Conservation (phyloP, 1,140 invertebrate species). For the Drosophila varians region DNA sequence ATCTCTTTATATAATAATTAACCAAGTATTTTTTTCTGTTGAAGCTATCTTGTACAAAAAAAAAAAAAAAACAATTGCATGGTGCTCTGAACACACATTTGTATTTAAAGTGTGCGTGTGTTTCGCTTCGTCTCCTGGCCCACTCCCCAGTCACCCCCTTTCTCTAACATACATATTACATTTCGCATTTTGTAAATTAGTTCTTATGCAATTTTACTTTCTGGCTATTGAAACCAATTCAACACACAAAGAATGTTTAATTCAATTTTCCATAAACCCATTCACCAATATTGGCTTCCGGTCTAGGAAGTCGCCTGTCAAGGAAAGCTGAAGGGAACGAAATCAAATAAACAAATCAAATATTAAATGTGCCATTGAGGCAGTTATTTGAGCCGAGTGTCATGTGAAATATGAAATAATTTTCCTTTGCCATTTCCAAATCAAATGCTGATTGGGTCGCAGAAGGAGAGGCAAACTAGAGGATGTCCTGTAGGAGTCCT, state of each 20-base stretch:
- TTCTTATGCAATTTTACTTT: conserved; percentile 25
- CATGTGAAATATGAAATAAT: conserved; percentile 38
- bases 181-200: conserved; percentile 23
- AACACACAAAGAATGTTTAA: conserved; percentile 38
- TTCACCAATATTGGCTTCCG: background rate
- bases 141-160: background rate
- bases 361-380: conserved; percentile 43
- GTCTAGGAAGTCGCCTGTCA: conserved; percentile 5
- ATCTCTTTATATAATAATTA: too few relatives aligned
- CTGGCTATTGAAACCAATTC: conserved; percentile 39
- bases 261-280: conserved; percentile 48
- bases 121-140: background rate
- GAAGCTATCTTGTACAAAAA: too few relatives aligned
- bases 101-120: background rate
- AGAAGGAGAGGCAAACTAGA: background rate
- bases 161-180: background rate
- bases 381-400: conserved; percentile 21
- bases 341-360: conserved; percentile 56
- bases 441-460: conserved; percentile 37
- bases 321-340: conserved; percentile 20
- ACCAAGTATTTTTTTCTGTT: too few relatives aligned
- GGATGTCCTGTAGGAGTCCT: background rate
- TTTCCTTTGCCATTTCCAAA: conserved; percentile 23
- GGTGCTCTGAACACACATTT: conserved; percentile 46
- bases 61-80: too few relatives aligned